Evolutionary conservation across 2,113 vertebrate genomes (phyloP).

Genomic region (Pedetes capensis): DNA sequence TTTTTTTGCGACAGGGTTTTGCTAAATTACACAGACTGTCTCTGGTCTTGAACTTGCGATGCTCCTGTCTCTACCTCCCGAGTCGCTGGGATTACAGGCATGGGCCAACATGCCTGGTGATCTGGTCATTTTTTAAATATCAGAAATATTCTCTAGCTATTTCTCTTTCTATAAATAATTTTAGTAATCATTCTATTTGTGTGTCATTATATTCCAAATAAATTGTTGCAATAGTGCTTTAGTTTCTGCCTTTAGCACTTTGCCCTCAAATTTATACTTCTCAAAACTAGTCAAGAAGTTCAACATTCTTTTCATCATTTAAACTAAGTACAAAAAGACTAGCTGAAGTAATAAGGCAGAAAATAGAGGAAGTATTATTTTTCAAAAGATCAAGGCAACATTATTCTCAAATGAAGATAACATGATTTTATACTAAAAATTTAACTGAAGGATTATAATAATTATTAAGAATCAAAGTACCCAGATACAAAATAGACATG

Average conservation of each 20-base stretch:
- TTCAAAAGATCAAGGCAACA: not conserved
- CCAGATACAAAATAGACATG: not conserved
- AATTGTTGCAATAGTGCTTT: not conserved
- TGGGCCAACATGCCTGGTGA: too few species aligned
- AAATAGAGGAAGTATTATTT: not conserved
- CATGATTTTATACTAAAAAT: not conserved
- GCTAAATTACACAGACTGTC: too few species aligned
- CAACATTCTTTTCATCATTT: not conserved
- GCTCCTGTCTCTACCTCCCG: too few species aligned
- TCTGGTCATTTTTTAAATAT: not conserved
- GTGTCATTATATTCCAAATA: not conserved
- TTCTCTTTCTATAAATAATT: not conserved
- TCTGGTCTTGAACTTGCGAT: too few species aligned
- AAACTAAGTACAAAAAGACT: not conserved
- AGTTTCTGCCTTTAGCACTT: not conserved
- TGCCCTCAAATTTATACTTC: not conserved
- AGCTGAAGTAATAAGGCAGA: not conserved
- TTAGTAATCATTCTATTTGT: not conserved
- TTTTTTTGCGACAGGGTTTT: too few species aligned
- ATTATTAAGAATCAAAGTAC: not conserved
- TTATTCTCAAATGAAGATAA: not conserved
- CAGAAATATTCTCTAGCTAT: not conserved
- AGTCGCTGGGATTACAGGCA: too few species aligned
- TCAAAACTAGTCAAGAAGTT: not conserved
- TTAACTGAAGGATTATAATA: not conserved